These are phyloP conservation scores for Capromys pilorides DNA, from an alignment of 2,797 vertebrate genomes.

Conservation along the genomic window DNA sequence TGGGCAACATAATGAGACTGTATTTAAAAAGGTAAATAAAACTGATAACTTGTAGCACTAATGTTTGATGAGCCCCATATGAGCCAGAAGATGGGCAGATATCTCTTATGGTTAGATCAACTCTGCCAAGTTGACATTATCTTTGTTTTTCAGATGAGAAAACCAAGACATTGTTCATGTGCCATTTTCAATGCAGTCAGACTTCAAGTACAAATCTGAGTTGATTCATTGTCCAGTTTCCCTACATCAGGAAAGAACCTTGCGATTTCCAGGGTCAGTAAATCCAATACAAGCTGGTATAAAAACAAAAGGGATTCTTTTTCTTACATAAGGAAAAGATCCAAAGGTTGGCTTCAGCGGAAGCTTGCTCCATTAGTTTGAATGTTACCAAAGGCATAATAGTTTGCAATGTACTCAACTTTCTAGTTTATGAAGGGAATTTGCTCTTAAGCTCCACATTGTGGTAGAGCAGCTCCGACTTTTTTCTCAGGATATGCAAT, in stretches of 20 bases:
- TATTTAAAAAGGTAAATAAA: not conserved
- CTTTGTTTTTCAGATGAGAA: constrained; percentile 13
- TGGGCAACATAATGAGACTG: not conserved
- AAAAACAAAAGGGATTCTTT: not conserved
- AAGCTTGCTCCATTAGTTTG: not conserved
- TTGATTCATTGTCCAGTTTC: not conserved
- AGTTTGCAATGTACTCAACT: not conserved
- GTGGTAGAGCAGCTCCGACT: not conserved
- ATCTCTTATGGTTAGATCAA: not conserved
- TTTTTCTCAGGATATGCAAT: not conserved
- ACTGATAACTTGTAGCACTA: not conserved
- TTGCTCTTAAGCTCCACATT: not conserved
- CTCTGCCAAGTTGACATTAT: not conserved
- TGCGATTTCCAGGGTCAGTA: constrained; percentile 1
- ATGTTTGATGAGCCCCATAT: not conserved
- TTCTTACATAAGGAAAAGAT: not conserved
- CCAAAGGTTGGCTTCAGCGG: not conserved
- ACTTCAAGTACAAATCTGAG: not conserved
- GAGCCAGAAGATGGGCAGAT: not conserved
- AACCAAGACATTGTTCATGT: constrained; percentile 9
- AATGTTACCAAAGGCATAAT: not conserved
- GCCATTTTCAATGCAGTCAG: not conserved
- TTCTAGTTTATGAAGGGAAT: not conserved
- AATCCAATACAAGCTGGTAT: not conserved
- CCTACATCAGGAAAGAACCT: not conserved